phyloP scores from a whole-genome alignment of 2,797 vertebrate genomes.

The Emydoidea blandingii region DNA sequence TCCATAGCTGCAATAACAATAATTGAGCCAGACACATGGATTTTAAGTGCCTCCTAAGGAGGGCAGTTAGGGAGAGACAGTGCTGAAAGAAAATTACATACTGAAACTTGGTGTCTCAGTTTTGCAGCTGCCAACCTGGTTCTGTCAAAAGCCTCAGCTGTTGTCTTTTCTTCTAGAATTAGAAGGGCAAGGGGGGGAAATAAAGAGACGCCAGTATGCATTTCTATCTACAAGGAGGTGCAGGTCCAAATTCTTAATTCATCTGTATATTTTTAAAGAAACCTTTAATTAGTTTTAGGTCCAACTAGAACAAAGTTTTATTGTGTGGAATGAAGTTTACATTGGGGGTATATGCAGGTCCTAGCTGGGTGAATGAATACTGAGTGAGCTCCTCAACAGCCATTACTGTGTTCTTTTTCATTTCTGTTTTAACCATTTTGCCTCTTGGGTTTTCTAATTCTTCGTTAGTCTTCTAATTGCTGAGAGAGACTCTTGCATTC shows the following conservation, averaged over 20 bases:
- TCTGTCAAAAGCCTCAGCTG: constrained; percentile 61
- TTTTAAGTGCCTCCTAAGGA: constrained; percentile 76
- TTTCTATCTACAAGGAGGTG: constrained; percentile 26
- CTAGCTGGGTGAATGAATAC: accelerated
- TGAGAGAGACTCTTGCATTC: background rate
- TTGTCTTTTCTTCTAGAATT: constrained; percentile 64
- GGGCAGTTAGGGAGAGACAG: constrained; percentile 72
- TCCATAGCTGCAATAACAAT: constrained; percentile 56
- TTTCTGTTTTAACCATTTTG: background rate
- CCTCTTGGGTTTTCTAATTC: background rate
- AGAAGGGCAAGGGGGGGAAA: constrained; percentile 46
- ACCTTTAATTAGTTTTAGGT: background rate
- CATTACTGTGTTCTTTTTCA: background rate
- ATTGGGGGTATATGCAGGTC: background rate
- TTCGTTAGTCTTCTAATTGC: background rate
- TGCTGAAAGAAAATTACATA: constrained; percentile 58
- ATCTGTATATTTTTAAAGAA: constrained; percentile 6
- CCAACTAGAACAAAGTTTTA: background rate
- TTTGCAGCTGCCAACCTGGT: constrained; percentile 69
- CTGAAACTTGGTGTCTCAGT: constrained; percentile 65
- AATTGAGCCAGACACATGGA: constrained; percentile 78
- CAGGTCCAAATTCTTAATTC: background rate
- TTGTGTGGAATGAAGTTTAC: background rate
- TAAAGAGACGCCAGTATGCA: background rate
- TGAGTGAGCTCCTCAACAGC: accelerated